Base-by-base conservation (phyloP, 2,797 vertebrate species). In the Neomorphus geoffroyi region DNA sequence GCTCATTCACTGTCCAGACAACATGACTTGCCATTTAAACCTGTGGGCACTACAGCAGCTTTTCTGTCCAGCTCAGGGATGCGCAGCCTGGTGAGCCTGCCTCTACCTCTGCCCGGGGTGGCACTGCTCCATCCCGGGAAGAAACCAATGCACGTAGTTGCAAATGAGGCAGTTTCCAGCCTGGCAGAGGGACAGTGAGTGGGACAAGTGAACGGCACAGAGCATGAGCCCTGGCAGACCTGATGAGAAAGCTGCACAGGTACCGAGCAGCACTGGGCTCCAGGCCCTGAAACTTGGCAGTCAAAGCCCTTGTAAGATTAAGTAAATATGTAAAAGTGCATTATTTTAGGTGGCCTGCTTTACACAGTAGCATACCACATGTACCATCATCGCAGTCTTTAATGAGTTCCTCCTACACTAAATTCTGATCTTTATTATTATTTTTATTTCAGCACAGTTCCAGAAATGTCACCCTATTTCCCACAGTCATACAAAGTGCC, bases 391-490 rank as follows among this genome's bases (percentile, higher is more conserved):
- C 75, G 51, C 75, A 90, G 50, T 37, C 32, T 80, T 84, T 65
- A 57, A 45, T n/a, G 71, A 57, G 56, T 26, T 91, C 66, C 43
- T 84, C 80, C 62, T 79, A 13, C 51, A 50, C 48, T 54, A 77
- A 95, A 86, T 28, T 72, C 70, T 84, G 32, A 41, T 57, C 35
- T 62, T 80, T 89, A 64, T 88, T 88, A 90, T 83, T 90, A 79
- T 86, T 92, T 92, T 90, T 75, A 92, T 92, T 91, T 86, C 71
- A 92, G 58, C 71, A 51, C 45, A 35, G 58, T 84, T 86, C 65
- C 60, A 94, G 82, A 93, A 93, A 86, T 80, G 54, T 81, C 74
- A 77, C 65, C 65, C 65, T 43, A 61, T 73, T 95, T 93, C 85
- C 82, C 3, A 3, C 77, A 84, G 87, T 72, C 91, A 79, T 16